Evolutionary conservation across 1,140 invertebrate species (phyloP), one percentile per base, ranked within the genome.

Genomic region (Dicyema japonicum): DNA sequence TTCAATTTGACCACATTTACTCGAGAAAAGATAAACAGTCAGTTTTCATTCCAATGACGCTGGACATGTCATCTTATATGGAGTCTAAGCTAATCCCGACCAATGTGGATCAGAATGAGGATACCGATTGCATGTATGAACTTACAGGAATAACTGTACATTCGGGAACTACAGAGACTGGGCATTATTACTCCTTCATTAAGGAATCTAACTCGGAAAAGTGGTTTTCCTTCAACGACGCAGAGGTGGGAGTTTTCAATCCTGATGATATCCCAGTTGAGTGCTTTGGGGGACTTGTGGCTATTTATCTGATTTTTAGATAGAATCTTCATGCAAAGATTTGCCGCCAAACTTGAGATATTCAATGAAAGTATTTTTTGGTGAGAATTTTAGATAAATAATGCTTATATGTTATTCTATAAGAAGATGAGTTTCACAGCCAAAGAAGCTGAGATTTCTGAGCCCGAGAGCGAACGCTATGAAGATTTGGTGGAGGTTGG

Each of bases 1-100:
- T 88, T 85, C 43, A 85, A 85, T 45, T 82, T 85, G 75, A 60
- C 78, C 1, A 85, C 76, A 0, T 82, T 85, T 74, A 57, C 74
- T 6, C 82, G 82, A 41, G 78, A 88, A 46, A 88, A 85, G 45
- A 74, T 85, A 0, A 85, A 85, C 46, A 85, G 75, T 0, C 75
- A 82, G 41, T 88, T 85, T 43, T 80, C 74, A n/a, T 85, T 51
- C 76, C 76, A 0, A 59, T 82, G 43, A 54, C 66, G 25, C 53
- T 85, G 1, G 74, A 82, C 42, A 85, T 88, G 76, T 67, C 69
- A 1, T 67, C 69, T 9, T 88, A 85, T 43, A 69, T 82, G 32
- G 76, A 85, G 42, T 72, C 74, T 43, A 72, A 74, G 39, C 51
- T 85, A 0, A 75, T 85, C 62, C 68, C 0, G 67, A 70, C 16